These are phyloP conservation scores for Onychomys arenicola DNA, from an alignment of 2,797 vertebrate genomes.

Conservation along the genomic window DNA sequence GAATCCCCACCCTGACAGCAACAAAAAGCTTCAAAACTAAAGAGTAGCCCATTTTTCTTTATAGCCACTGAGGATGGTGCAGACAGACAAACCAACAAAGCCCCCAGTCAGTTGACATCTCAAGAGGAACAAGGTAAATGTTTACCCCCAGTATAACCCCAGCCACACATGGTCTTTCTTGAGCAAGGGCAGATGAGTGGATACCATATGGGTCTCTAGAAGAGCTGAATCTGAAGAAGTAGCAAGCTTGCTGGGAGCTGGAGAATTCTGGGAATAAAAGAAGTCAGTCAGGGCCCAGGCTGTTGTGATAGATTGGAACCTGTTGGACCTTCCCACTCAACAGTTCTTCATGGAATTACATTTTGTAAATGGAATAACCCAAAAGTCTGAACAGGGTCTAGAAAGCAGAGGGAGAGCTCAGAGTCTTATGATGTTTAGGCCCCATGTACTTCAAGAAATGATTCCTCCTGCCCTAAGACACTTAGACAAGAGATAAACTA, in stretches of 20 bases:
- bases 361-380: not conserved
- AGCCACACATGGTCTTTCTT: not conserved
- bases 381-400: not conserved
- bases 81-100: not conserved
- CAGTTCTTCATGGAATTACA: not conserved
- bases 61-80: not conserved
- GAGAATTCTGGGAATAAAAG: not conserved
- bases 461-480: not conserved
- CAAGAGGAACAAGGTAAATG: not conserved
- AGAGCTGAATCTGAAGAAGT: not conserved
- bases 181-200: not conserved
- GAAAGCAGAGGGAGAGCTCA: not conserved
- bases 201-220: not conserved
- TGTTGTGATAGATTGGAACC: not conserved
- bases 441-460: not conserved
- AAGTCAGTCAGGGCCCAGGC: not conserved
- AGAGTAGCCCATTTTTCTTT: not conserved
- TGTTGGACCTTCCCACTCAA: not conserved
- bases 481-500: not conserved
- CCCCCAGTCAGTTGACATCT: not conserved
- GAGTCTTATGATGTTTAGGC: not conserved
- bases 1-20: not conserved
- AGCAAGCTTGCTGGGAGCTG: not conserved
- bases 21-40: not conserved
- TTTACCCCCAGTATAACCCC: not conserved